A percentile compares a stretch with the other conserved stretches of the same genome.
phyloP scores from a whole-genome alignment of 2,888 invertebrate genomes.

The Silvanus unidentatus region DNA sequence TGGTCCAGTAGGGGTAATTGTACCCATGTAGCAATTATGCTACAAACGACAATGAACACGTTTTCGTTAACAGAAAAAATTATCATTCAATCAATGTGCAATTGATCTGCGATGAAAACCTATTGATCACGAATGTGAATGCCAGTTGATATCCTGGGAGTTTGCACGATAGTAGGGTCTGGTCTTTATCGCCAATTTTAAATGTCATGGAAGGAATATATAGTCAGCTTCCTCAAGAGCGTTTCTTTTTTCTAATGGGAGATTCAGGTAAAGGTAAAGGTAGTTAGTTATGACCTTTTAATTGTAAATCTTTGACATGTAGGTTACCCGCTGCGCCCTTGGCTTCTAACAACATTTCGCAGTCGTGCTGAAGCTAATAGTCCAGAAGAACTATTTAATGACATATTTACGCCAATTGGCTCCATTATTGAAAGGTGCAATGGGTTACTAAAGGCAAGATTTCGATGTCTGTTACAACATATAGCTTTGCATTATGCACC shows the following conservation, averaged over 20 bases:
- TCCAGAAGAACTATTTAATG: constrained; percentile 8
- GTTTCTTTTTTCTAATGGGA: constrained; percentile 6
- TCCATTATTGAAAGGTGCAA: constrained; percentile 17
- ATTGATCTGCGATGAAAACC: constrained; percentile 11
- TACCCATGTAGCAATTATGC: constrained; percentile 1
- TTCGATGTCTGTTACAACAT: constrained; percentile 21
- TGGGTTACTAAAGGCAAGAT: constrained; percentile 21
- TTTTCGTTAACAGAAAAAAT: constrained; percentile 13
- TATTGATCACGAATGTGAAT: constrained; percentile 9
- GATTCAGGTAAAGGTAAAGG: constrained; percentile 3
- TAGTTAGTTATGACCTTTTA: too few relatives aligned
- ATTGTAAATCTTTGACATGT: not conserved
- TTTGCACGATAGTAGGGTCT: constrained; percentile 11
- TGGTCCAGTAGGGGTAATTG: constrained; percentile 8
- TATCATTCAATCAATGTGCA: constrained; percentile 14
- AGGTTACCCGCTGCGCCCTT: constrained; percentile 14
- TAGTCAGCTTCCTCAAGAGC: not conserved
- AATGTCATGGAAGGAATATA: constrained; percentile 4
- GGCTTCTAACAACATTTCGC: constrained; percentile 12
- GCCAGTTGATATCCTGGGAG: constrained; percentile 10
- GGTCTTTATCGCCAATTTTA: constrained; percentile 7
- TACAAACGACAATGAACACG: constrained; percentile 9
- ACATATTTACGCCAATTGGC: constrained; percentile 4
- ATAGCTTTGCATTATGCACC: constrained; percentile 21
- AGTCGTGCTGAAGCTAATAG: not conserved